Evolutionary conservation across 1,140 invertebrate species (phyloP), one percentile per base, ranked within the genome.

Genomic region (Cydia amplana): DNA sequence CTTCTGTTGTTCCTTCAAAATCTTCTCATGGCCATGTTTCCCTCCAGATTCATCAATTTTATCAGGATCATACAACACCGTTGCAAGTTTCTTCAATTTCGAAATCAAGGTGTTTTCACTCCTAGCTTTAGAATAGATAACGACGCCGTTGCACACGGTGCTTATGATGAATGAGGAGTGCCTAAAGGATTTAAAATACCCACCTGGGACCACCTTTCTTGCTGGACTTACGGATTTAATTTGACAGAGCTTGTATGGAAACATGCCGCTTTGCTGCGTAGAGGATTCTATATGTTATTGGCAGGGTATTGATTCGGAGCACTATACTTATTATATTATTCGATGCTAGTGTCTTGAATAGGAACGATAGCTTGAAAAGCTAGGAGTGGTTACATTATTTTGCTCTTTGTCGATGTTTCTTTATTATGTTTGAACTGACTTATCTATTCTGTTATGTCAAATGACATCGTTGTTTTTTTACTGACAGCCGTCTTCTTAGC

Each of bases 241-340:
- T 23, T 60, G 55, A 23, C 55, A 60, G 10, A 60, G 55, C 55
- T 60, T 60, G 55, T 60, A 60, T 7, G 20, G 55, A 60, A 60
- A 23, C 20, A 60, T 20, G 3, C 23, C 5, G n/a, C 10, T 60
- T 23, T 60, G 55, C n/a, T 60, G 7, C 9, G 55, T 20, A 4
- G 18, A 23, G 16, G 51, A 5, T 23, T 1, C 55, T 10, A 2
- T n/a, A 12, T 20, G 18, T 60, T 60, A 12, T 10, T 23, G 20
- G n/a, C 9, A 60, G 7, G 20, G 55, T 60, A 12, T 60, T 60
- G 2, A 10, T 23, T 16, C 4, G 16, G 16, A 49, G 16, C 51
- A 55, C 18, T 23, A 6, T 20, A 6, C 7, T 60, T 60, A 23
- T 9, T 9, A 60, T 23, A 23, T 23, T 23, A n/a, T 60, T 60